These are phyloP conservation scores for Stenodema calcarata DNA, from an alignment of 2,888 invertebrate species.

Conservation along the genomic window DNA sequence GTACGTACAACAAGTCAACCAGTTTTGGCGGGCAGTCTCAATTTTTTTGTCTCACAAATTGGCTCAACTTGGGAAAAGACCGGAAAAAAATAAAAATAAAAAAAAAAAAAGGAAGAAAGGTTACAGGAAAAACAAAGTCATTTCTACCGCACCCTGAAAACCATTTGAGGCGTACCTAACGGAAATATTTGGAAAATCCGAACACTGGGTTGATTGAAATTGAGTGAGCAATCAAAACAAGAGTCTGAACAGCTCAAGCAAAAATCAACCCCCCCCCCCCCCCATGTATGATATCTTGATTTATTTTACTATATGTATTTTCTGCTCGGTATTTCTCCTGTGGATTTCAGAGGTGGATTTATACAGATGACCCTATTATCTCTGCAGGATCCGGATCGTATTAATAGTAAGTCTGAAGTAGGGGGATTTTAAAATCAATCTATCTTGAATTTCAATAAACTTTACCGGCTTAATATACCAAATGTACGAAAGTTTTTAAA, in stretches of 20 bases:
- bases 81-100: too few species aligned
- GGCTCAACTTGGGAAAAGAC: not conserved
- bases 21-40: not conserved
- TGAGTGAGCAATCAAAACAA: slow-evolving; percentile 48
- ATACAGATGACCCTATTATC: too few species aligned
- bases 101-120: not conserved
- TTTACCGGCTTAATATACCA: too few species aligned
- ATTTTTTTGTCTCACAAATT: not conserved
- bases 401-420: too few species aligned
- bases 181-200: slow-evolving; percentile 39
- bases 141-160: slow-evolving; percentile 14
- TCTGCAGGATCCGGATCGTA: too few species aligned
- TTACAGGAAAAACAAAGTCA: slow-evolving; percentile 40
- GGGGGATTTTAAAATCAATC: too few species aligned
- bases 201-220: slow-evolving; percentile 40
- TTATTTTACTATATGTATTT: not conserved
- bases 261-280: slow-evolving; percentile 14
- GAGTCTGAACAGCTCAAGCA: slow-evolving; percentile 35
- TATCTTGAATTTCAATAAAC: too few species aligned
- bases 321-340: not conserved
- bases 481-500: too few species aligned
- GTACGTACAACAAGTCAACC: slow-evolving; percentile 28
- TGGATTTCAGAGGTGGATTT: not conserved
- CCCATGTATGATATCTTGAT: not conserved
- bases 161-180: slow-evolving; percentile 42